Evolutionary conservation across 1,140 invertebrate species (phyloP).

Genomic region (Ceratosolen solmsi): DNA sequence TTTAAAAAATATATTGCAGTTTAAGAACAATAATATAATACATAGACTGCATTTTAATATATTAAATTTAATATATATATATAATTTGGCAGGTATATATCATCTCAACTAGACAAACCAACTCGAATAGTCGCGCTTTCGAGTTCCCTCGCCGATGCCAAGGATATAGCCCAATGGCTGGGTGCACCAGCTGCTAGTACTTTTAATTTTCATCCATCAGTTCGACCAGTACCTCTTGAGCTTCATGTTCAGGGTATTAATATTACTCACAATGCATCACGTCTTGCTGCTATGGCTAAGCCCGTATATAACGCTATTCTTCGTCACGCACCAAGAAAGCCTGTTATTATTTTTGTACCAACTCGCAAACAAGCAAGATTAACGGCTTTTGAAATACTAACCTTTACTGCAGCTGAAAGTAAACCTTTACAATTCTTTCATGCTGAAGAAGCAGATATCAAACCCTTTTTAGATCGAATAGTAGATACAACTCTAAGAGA

Average conservation of each 20-base stretch:
- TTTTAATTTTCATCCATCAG: constrained; percentile 99
- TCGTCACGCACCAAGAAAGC: constrained; percentile 89
- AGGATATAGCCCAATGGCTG: constrained; percentile 97
- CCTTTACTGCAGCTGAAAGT: constrained; percentile 91
- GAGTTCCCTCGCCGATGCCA: constrained; percentile 94
- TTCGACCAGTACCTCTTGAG: constrained; percentile 94
- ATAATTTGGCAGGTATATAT: constrained; percentile 83
- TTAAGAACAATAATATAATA: not conserved
- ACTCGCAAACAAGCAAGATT: constrained; percentile 93
- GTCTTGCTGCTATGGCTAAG: constrained; percentile 97
- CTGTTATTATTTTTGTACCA: constrained; percentile 97
- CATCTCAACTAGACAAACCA: constrained; percentile 93
- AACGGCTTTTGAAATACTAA: constrained; percentile 95
- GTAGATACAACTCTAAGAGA: constrained; percentile 91
- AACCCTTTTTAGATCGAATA: constrained; percentile 90
- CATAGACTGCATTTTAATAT: not conserved
- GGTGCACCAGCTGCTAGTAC: constrained; percentile 93
- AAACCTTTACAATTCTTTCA: constrained; percentile 91
- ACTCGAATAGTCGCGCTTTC: constrained; percentile 97
- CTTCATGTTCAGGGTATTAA: constrained; percentile 97
- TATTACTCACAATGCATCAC: constrained; percentile 96
- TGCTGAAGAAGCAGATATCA: constrained; percentile 88
- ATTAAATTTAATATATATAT: not conserved
- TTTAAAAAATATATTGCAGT: no score
- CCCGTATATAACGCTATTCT: constrained; percentile 97